Percentiles rank a stretch among this genome's conserved stretches.
Evolutionary conservation across 1,140 invertebrate genomes (phyloP).

Genomic region (Nebria ingens): DNA sequence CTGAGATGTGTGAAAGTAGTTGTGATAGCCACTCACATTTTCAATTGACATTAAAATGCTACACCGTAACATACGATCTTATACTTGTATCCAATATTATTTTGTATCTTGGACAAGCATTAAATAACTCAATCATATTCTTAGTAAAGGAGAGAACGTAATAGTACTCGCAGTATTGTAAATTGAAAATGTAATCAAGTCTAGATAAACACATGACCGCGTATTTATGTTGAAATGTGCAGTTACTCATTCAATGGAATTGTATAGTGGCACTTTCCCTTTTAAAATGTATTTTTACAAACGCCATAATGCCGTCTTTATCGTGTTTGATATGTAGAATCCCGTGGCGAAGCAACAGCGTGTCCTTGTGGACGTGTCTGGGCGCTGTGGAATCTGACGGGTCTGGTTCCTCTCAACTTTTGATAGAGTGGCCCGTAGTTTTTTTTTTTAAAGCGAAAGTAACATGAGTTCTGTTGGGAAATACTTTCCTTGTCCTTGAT

Average conservation of each 20-base stretch:
- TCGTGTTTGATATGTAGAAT: too few relatives aligned
- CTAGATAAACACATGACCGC: neutral
- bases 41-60: neutral
- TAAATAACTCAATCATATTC: too few relatives aligned
- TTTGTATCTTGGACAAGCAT: too few relatives aligned
- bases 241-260: neutral
- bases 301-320: neutral
- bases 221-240: neutral
- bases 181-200: too few relatives aligned
- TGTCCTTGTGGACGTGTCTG: neutral
- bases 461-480: constrained; percentile 19
- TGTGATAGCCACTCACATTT: too few relatives aligned
- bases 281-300: neutral
- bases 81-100: too few relatives aligned
- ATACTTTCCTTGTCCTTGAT: constrained; percentile 31
- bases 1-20: too few relatives aligned
- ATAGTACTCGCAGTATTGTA: too few relatives aligned
- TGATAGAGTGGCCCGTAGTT: neutral
- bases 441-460: constrained; percentile 25
- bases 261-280: neutral
- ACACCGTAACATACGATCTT: neutral
- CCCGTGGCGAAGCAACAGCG: too few relatives aligned
- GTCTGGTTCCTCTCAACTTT: neutral
- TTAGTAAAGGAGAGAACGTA: too few relatives aligned
- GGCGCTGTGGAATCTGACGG: neutral